phyloP scores from a whole-genome alignment of 2,113 vertebrate species.

The Carettochelys insculpta region DNA sequence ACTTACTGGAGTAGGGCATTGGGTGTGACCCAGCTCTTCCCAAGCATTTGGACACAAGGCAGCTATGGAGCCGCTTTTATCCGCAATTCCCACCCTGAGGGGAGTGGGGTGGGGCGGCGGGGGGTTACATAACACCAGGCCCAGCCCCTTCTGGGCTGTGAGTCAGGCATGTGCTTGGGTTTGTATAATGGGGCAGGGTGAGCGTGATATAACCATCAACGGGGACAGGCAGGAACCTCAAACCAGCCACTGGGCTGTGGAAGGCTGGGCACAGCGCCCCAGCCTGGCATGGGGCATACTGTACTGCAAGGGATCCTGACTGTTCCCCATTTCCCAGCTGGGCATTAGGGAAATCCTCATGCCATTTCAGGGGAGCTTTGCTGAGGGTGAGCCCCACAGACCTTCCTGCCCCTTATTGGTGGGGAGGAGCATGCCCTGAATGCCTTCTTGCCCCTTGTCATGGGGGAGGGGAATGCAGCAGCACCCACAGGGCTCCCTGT shows the following conservation, averaged over 20 bases:
- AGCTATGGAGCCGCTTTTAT: too few species aligned
- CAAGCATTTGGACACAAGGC: background rate
- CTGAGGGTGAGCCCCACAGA: background rate
- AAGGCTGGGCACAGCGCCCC: too few species aligned
- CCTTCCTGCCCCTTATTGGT: too few species aligned
- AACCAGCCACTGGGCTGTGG: background rate
- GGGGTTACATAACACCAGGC: background rate
- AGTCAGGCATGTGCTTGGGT: background rate
- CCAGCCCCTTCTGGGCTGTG: background rate
- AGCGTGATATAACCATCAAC: background rate
- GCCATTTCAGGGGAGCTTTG: background rate
- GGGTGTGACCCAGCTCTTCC: background rate
- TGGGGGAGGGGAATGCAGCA: too few species aligned
- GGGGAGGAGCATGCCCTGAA: too few species aligned
- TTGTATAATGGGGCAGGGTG: background rate
- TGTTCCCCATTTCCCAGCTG: background rate
- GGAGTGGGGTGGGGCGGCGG: too few species aligned
- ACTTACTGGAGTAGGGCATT: background rate
- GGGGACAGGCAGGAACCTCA: background rate
- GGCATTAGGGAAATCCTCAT: background rate
- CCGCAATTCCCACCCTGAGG: too few species aligned
- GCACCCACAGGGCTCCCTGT: too few species aligned
- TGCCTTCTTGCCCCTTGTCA: too few species aligned
- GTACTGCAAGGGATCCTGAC: too few species aligned
- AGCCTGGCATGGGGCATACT: background rate